Base-by-base conservation (phyloP, 2,797 vertebrate genomes). In the Coracias cyanogaster region DNA sequence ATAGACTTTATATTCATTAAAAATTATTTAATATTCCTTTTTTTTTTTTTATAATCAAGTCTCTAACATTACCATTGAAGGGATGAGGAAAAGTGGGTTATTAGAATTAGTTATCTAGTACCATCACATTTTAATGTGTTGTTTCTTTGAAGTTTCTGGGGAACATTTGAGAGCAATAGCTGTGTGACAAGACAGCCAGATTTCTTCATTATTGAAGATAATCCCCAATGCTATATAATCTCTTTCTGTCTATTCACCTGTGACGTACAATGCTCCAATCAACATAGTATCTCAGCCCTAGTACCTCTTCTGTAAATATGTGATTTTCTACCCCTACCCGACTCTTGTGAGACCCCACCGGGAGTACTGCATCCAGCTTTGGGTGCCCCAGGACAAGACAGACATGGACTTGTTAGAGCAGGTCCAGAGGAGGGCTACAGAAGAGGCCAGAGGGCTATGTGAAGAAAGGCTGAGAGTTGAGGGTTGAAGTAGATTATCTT, bases 91-190 rank as follows among this genome's bases (percentile, higher is more conserved):
- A 82, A 73, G 33, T 35, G 31, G 26, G 39, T 65, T 39, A 84
- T 76, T 67, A 64, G n/a, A 94, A 91, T n/a, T 7, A 78, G 13
- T 65, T 82, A 49, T 52, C 48, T 51, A 43, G n/a, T 60, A 78
- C 49, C 41, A 48, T 26, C 24, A 22, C 20, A 52, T 54, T 57
- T 78, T 78, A 72, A 72, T 19, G 41, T 35, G 45, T 15, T 65
- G 14, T 37, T 15, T 72, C 60, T 39, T 43, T 57, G 15, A 57
- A 43, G n/a, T 60, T 80, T 67, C 46, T 60, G n/a, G 80, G 39
- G 19, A 86, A 72, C 37, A 70, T 74, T 25, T 81, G 69, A 89
- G 35, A 88, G 71, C 21, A 91, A 66, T 16, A 93, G 31, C 20
- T 66, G 29, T 58, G 15, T 67, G 46, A 90, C 29, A 86, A 73